Base-by-base conservation (phyloP, 2,888 invertebrate species). In the Hermaeophaga mercurialis region DNA sequence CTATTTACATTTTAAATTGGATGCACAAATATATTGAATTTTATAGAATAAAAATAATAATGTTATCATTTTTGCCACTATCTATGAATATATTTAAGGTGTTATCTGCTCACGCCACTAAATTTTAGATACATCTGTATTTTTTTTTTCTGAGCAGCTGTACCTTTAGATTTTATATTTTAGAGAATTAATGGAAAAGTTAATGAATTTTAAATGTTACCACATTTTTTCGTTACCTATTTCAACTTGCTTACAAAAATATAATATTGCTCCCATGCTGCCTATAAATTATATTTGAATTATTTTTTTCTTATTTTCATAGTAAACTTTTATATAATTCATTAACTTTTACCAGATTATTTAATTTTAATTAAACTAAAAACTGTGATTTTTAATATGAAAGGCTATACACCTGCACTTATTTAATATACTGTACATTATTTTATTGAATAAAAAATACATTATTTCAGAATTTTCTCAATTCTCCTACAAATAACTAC, bases 381-480 rank as follows among this genome's bases (percentile, higher is more conserved):
- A 59, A 59, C 58, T 59, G 58, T 59, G 58, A 59, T 59, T 55
- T n/a, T 54, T 58, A 58, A 54, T 46, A 54, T 17, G 43, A 58
- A 54, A 54, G 58, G 54, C 54, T 50, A 54, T 58, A 58, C 50
- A 58, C 55, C 50, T 47, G 52, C 52, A 52, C 52, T 52, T 52
- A 52, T 52, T 52, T 52, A 52, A 52, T 52, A 44, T 44, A 44
- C 24, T 43, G 33, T 52, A 43, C 14, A 43, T 28, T 49, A 49
- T 50, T 50, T 52, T 52, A 52, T 41, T 49, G 15, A 52, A 34
- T 43, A 48, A 52, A 50, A 52, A 24, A 41, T n/a, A n/a, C n/a
- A n/a, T n/a, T n/a, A n/a, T n/a, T n/a, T n/a, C n/a, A n/a, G n/a
- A n/a, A n/a, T n/a, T n/a, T n/a, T n/a, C n/a, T n/a, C n/a, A n/a